Base-by-base conservation (phyloP, 2,888 invertebrate genomes). In the Hanleya hanleyi region DNA sequence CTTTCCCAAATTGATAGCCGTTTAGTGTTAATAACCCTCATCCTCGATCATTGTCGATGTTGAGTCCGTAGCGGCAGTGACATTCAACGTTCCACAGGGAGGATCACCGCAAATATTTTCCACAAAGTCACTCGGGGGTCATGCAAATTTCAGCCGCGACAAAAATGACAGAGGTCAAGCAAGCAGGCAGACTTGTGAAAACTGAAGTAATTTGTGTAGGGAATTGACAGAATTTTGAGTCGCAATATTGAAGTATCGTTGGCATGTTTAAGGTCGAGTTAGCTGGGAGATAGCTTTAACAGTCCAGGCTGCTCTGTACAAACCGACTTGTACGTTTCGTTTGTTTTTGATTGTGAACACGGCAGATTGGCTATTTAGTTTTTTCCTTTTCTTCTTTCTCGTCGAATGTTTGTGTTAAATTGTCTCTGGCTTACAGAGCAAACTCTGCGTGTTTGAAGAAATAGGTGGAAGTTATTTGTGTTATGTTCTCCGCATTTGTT, bases 71-170 rank as follows among this genome's bases (percentile, higher is more conserved):
- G n/a, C n/a, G n/a, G n/a, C n/a, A n/a, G n/a, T 57, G 57, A 57
- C 57, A 57, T 57, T 57, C 57, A 29, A 22, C 32, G 2, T 4
- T n/a, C 3, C 47, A 57, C 29, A 26, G 57, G 22, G 12, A 57
- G 57, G 57, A 57, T 57, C 2, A 32, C 57, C 22, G 57, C 57
- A 57, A 57, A 57, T 57, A 57, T 57, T 57, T 57, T 57, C 29
- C 29, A 32, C 57, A 32, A 26, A 57, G 18, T 57, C 57, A 29
- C 26, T 15, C 22, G 15, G 26, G 57, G 57, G 57, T 57, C 57
- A 57, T 57, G 57, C 29, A 57, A 57, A 57, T 57, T 57, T 57
- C 57, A 57, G 12, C 29, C 57, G 57, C 57, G 57, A 22, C 57
- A 22, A 26, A 57, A 57, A 57, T 22, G 57, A 29, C 57, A 57